Evolutionary conservation across 2,888 invertebrate species (phyloP).

Genomic region (Petrophora chlorosata): DNA sequence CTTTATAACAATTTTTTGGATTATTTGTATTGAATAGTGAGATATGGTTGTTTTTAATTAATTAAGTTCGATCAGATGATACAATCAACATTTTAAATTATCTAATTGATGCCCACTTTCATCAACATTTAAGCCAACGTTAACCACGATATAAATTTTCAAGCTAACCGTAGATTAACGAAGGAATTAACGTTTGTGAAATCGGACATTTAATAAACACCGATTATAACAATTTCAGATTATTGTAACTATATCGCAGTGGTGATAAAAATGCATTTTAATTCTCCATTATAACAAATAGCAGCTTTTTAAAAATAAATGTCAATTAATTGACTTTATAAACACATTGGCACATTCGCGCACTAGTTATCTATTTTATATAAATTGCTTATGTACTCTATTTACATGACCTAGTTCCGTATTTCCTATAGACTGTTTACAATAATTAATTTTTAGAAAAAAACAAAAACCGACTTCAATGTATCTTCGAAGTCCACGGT

Average conservation of each 20-base stretch:
- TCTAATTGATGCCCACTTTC: not conserved
- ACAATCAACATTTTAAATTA: not conserved
- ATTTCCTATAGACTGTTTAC: too few relatives aligned
- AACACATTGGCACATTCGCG: conserved; percentile 4
- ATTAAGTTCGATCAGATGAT: conserved; percentile 1
- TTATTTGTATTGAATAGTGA: not conserved
- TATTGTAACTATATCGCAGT: not conserved
- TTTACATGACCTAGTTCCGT: not conserved
- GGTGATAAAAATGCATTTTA: not conserved
- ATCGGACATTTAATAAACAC: too few relatives aligned
- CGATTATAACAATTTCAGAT: too few relatives aligned
- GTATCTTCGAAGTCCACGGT: too few relatives aligned
- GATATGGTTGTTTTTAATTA: not conserved
- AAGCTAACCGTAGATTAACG: too few relatives aligned
- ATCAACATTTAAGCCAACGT: not conserved
- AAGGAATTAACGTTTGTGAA: too few relatives aligned
- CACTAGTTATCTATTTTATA: not conserved
- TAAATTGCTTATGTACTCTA: not conserved
- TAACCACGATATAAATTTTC: too few relatives aligned
- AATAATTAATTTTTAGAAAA: too few relatives aligned
- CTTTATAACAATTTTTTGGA: not conserved
- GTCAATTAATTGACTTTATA: conserved; percentile 18
- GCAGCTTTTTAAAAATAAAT: not conserved
- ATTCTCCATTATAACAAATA: not conserved
- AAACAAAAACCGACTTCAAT: too few relatives aligned